Evolutionary conservation across 1,140 invertebrate genomes (phyloP).

Genomic region (Drosophila baimaii): DNA sequence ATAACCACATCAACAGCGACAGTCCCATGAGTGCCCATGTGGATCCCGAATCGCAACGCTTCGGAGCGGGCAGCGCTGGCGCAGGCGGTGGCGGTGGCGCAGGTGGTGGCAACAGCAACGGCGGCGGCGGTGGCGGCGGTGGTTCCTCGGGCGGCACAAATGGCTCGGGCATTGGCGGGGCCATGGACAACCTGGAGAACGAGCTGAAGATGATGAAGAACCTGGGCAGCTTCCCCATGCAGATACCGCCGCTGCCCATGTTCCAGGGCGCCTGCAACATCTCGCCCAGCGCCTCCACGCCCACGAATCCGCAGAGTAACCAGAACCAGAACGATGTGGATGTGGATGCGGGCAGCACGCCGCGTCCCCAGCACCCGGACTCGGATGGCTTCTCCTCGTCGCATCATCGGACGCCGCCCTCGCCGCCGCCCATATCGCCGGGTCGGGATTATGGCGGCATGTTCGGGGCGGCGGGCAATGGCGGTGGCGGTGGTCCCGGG

Average conservation of each 20-base stretch:
- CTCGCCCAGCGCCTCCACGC: conserved; percentile 76
- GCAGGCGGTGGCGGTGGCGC: conserved; percentile 45
- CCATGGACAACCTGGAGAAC: conserved; percentile 81
- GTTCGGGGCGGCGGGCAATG: conserved; percentile 55
- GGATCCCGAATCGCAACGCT: conserved; percentile 74
- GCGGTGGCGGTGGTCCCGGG: conserved; percentile 57
- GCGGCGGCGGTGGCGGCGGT: conserved; percentile 27
- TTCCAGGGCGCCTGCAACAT: conserved; percentile 81
- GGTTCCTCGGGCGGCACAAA: conserved; percentile 37
- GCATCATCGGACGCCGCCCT: conserved; percentile 81
- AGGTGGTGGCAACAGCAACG: conserved; percentile 39
- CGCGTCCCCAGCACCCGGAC: conserved; percentile 74
- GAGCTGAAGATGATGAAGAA: conserved; percentile 84
- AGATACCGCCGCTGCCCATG: conserved; percentile 82
- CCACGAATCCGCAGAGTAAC: conserved; percentile 81
- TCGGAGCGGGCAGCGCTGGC: conserved; percentile 44
- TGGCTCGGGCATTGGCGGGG: conserved; percentile 48
- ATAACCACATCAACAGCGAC: conserved; percentile 80
- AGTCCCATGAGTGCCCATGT: conserved; percentile 81
- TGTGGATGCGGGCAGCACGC: conserved; percentile 81
- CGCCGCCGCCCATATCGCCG: conserved; percentile 81
- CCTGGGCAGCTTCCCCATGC: conserved; percentile 82
- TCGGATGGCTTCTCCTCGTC: conserved; percentile 76
- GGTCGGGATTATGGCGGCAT: conserved; percentile 81
- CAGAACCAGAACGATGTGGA: conserved; percentile 84